Conservation (phyloP, 2,113 vertebrate species). For the Todiramphus chloris region DNA sequence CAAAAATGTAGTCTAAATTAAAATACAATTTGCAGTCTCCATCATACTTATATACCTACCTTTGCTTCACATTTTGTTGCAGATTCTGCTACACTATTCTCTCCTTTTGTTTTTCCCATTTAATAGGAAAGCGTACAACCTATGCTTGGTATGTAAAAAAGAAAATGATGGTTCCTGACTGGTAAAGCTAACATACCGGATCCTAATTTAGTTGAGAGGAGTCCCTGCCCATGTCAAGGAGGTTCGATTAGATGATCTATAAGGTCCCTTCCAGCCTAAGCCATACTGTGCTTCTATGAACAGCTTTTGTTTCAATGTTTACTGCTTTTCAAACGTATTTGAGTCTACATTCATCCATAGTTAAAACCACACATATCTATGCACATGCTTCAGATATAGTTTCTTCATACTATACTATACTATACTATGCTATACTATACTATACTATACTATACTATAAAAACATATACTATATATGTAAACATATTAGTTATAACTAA, state of each 20-base stretch:
- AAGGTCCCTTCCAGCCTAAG: too few relatives aligned
- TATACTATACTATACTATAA: too few relatives aligned
- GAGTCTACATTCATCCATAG: neutral
- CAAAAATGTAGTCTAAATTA: neutral
- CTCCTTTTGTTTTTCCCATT: neutral
- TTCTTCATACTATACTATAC: neutral
- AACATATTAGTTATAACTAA: neutral
- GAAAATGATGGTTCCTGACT: neutral
- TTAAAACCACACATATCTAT: neutral
- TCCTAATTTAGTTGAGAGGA: neutral
- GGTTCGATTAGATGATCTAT: too few relatives aligned
- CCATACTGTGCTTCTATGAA: neutral
- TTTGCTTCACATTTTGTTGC: neutral
- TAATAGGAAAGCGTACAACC: neutral
- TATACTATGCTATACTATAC: too few relatives aligned
- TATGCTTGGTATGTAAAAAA: neutral
- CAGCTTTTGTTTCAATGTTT: neutral
- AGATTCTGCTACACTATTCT: neutral
- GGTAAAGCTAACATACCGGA: neutral
- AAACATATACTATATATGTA: neutral
- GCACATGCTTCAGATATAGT: rapidly evolving
- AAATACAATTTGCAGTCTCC: neutral
- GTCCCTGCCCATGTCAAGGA: too few relatives aligned
- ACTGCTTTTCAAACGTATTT: neutral
- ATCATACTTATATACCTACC: rapidly evolving